Base-by-base conservation (phyloP, 1,140 invertebrate species). In the Paraescarpia echinospica region DNA sequence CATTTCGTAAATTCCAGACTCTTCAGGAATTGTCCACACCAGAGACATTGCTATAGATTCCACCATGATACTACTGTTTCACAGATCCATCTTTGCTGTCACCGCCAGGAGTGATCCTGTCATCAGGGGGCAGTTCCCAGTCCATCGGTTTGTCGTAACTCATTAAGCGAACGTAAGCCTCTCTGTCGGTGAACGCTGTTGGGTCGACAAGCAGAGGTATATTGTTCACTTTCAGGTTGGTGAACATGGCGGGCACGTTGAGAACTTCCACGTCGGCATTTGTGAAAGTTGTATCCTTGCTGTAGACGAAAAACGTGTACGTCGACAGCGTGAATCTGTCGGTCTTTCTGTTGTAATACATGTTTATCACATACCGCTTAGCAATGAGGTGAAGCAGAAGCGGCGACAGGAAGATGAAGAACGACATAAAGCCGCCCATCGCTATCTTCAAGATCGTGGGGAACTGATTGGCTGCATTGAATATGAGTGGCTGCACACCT, bases 111-210 rank as follows among this genome's bases (percentile, higher is more conserved):
- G 18, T 77, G 9, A 77, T 77, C 22, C 59, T 77, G n/a, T 90
- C 89, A 90, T 90, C 89, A 33, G 89, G 33, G 4, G 33, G 89
- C 33, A 93, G 88, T 93, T 94, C 93, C 93, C 93, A 94, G 22
- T 99, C 97, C 77, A 98, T 96, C 12, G 98, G 98, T 95, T 98
- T 98, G 94, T 99, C 98, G 95, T 97, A 99, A 1, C 98, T 98
- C 97, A 99, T 98, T 89, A 99, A 97, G 94, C 97, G 97, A 59
- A 97, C 97, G 96, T 98, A 99, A 95, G 98, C 97, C 92, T 97
- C 95, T 0, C 97, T 96, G 93, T 98, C 96, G 12, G 96, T 95
- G 94, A 99, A 99, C 31, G 96, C 95, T 1, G 96, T 95, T 0
- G 97, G 96, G 95, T 98, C 98, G 27, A 99, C 96, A 95, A 99